Evolutionary conservation across 2,797 vertebrate species (phyloP).

Genomic region (Lophius americanus): DNA sequence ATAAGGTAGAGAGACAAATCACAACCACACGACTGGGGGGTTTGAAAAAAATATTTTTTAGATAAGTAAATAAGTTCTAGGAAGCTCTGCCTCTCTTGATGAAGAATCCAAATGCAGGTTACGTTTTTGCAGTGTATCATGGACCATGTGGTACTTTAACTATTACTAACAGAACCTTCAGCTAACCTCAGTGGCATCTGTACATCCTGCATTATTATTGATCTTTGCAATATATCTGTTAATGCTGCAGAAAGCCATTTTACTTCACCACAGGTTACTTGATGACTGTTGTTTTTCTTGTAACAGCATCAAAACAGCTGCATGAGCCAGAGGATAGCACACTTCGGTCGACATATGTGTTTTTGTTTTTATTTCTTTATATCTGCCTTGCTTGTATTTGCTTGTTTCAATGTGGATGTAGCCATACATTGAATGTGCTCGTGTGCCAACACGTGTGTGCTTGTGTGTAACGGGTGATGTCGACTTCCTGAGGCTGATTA

Average conservation of each 20-base stretch:
- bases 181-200: constrained; percentile 20
- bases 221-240: constrained; percentile 44
- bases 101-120: constrained; percentile 15
- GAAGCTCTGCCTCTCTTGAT: not conserved
- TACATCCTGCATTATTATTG: constrained; percentile 40
- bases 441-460: constrained; percentile 52
- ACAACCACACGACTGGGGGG: too few species aligned
- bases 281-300: constrained; percentile 23
- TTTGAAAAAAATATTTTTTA: too few species aligned
- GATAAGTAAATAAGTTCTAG: too few species aligned
- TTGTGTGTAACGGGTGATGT: constrained; percentile 69
- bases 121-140: constrained; percentile 11
- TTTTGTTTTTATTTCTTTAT: constrained; percentile 27
- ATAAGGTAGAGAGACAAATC: too few species aligned
- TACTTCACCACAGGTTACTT: constrained; percentile 40
- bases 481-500: constrained; percentile 79
- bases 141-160: constrained; percentile 25
- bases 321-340: not conserved
- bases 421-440: constrained; percentile 27
- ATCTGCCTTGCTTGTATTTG: constrained; percentile 7
- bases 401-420: constrained; percentile 32
- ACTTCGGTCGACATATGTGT: constrained; percentile 11
- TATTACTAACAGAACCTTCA: constrained; percentile 30
- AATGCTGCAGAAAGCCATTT: constrained; percentile 17
- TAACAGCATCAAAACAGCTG: constrained; percentile 30